Conservation (phyloP, 2,888 invertebrate genomes). For the Lithosia quadra region DNA sequence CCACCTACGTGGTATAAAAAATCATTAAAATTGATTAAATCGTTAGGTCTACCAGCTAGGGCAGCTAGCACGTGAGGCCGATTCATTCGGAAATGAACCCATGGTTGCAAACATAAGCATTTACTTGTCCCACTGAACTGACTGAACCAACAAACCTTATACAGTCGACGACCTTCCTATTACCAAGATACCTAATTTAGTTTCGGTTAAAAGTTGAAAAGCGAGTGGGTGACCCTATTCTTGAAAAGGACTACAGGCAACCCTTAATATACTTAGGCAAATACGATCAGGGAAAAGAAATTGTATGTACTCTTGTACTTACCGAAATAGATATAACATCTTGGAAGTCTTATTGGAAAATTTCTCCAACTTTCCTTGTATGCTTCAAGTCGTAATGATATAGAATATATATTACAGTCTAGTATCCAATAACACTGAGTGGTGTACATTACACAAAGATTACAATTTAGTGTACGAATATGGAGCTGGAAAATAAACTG, state of each 20-base stretch:
- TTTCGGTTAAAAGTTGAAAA: constrained; percentile 4
- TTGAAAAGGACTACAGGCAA: neutral
- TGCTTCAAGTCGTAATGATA: neutral
- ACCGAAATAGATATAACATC: neutral
- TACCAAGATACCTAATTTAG: neutral
- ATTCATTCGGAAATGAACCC: no score
- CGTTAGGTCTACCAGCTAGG: no score
- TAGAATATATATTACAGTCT: neutral
- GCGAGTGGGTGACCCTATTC: neutral
- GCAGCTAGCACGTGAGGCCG: no score
- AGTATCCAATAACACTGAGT: constrained; percentile 3
- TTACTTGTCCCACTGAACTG: no score
- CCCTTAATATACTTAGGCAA: neutral
- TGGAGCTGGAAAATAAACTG: neutral
- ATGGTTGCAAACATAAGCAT: no score
- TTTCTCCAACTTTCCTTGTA: neutral
- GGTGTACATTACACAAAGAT: neutral
- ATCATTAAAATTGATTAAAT: no score
- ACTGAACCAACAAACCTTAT: neutral
- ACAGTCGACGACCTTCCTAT: neutral
- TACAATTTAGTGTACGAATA: neutral
- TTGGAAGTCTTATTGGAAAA: neutral
- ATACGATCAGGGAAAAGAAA: neutral
- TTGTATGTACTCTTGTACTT: neutral
- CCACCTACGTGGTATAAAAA: no score